Percentiles rank a stretch among this genome's conserved stretches.
phyloP scores from a whole-genome alignment of 1,140 invertebrate species.

The Aphaenogaster ashmeadi region DNA sequence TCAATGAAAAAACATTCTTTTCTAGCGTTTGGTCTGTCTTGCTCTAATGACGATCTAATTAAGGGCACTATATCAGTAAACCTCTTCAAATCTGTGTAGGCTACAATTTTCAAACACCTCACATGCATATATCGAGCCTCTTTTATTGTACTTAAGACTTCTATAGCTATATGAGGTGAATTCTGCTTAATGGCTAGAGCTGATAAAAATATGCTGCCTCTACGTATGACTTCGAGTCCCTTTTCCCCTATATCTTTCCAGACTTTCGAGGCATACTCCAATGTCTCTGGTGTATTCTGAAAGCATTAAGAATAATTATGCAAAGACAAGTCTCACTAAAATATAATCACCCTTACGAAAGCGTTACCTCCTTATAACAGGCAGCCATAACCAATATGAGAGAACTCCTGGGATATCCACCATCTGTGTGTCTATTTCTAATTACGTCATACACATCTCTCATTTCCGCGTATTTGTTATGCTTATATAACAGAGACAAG shows the following conservation, averaged over 20 bases:
- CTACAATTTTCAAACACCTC: slow-evolving; percentile 90
- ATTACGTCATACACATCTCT: slow-evolving; percentile 89
- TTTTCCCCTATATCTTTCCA: slow-evolving; percentile 88
- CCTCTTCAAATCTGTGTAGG: slow-evolving; percentile 89
- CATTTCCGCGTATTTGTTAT: slow-evolving; percentile 91
- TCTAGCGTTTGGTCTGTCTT: slow-evolving; percentile 85
- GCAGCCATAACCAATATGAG: slow-evolving; percentile 90
- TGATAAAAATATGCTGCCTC: slow-evolving; percentile 89
- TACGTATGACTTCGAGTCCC: slow-evolving; percentile 88
- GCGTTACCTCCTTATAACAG: slow-evolving; percentile 92
- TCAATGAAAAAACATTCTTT: slow-evolving; percentile 88
- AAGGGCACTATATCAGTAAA: slow-evolving; percentile 90
- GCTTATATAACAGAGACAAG: slow-evolving; percentile 91
- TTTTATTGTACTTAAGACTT: slow-evolving; percentile 88
- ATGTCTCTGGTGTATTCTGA: slow-evolving; percentile 91
- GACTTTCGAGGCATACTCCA: slow-evolving; percentile 89
- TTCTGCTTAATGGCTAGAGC: slow-evolving; percentile 91
- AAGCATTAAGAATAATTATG: slow-evolving; percentile 59
- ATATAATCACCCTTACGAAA: slow-evolving; percentile 27
- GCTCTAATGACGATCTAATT: slow-evolving; percentile 88
- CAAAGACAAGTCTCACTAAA: slow-evolving; percentile 16
- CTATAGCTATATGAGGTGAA: slow-evolving; percentile 89
- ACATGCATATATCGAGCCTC: slow-evolving; percentile 90
- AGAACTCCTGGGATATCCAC: slow-evolving; percentile 90
- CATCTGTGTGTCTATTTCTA: slow-evolving; percentile 87